phyloP scores from a whole-genome alignment of 2,888 invertebrate genomes.

The Pasiphila rectangulata region DNA sequence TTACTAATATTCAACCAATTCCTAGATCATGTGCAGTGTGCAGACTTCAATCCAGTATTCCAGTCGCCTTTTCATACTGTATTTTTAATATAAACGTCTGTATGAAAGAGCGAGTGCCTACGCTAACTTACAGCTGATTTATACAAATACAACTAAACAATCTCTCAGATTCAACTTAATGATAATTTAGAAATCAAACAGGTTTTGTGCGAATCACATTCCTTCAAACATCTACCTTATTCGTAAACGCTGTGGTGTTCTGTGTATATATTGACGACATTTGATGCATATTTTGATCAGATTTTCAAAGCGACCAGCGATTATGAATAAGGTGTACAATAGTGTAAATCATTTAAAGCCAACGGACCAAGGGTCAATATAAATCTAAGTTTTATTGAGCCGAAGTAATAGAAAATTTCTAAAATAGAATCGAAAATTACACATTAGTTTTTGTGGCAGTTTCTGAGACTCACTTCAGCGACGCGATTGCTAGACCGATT shows the following conservation, averaged over 20 bases:
- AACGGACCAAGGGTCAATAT: constrained; percentile 31
- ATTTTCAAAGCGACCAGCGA: constrained; percentile 18
- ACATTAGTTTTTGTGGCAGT: constrained; percentile 61
- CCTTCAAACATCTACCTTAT: constrained; percentile 37
- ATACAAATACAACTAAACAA: constrained; percentile 35
- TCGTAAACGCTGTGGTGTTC: constrained; percentile 7
- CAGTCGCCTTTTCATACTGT: constrained; percentile 14
- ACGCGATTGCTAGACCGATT: constrained; percentile 15
- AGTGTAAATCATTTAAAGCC: constrained; percentile 50
- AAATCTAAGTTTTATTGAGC: constrained; percentile 41
- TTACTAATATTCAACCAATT: neutral
- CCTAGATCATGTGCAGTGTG: neutral
- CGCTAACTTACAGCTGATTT: constrained; percentile 33
- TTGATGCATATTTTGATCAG: neutral
- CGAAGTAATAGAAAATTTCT: constrained; percentile 31
- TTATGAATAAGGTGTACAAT: constrained; percentile 29
- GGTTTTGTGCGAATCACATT: constrained; percentile 52
- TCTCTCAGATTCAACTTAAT: constrained; percentile 45
- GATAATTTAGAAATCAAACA: constrained; percentile 39
- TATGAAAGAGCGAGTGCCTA: constrained; percentile 38
- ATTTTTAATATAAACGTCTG: constrained; percentile 14
- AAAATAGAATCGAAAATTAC: constrained; percentile 31
- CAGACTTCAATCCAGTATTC: constrained; percentile 11
- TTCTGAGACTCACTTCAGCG: constrained; percentile 32
- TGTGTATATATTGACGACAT: neutral